phyloP scores from a whole-genome alignment of 2,888 invertebrate genomes.

The Willowsia nigromaculata region DNA sequence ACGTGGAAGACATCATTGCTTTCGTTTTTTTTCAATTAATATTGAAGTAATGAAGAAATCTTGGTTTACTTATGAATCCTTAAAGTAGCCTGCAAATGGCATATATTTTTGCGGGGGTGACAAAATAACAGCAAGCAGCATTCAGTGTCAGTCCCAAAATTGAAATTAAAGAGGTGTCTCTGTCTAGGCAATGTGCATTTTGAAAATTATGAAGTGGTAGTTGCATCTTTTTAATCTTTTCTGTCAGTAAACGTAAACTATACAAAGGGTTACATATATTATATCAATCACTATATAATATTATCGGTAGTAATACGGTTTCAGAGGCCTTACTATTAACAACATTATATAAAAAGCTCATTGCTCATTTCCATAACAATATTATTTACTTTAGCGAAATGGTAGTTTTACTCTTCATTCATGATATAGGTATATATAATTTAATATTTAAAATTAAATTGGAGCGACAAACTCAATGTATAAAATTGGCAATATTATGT shows the following conservation, averaged over 20 bases:
- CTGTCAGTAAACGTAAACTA: conserved; percentile 19
- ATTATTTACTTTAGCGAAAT: background rate
- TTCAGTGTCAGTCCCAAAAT: background rate
- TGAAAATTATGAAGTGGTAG: background rate
- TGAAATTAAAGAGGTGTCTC: background rate
- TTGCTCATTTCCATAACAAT: conserved; percentile 31
- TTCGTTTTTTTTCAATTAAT: background rate
- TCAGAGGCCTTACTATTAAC: conserved; percentile 21
- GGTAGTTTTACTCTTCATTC: background rate
- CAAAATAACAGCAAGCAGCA: too few relatives aligned
- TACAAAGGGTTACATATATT: conserved; percentile 24
- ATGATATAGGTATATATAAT: background rate
- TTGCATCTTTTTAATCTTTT: conserved; percentile 1
- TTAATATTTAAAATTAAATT: too few relatives aligned
- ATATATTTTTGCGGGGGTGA: too few relatives aligned
- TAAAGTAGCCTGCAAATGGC: too few relatives aligned
- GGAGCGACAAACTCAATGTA: too few relatives aligned
- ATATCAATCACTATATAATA: background rate
- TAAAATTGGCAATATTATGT: too few relatives aligned
- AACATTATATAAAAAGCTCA: conserved; percentile 21
- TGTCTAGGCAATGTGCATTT: background rate
- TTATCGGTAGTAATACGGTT: conserved; percentile 26
- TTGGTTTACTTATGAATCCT: too few relatives aligned
- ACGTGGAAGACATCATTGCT: background rate
- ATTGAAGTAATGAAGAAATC: background rate